These are phyloP conservation scores for Colletes gigas DNA, from an alignment of 1,140 invertebrate genomes.

Conservation along the genomic window DNA sequence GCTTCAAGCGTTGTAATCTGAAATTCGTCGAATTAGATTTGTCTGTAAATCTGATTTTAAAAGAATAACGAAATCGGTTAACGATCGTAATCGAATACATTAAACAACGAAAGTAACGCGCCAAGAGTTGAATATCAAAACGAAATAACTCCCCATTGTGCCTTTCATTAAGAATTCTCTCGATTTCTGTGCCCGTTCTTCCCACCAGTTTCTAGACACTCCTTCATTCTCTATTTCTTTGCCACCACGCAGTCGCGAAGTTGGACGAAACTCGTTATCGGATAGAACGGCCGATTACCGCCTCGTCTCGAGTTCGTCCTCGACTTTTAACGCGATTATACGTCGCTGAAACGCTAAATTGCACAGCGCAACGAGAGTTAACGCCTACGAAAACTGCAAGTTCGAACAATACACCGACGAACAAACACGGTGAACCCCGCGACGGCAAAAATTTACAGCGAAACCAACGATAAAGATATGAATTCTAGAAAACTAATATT, in stretches of 20 bases:
- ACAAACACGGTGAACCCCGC: constrained; percentile 7
- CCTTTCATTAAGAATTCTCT: constrained; percentile 15
- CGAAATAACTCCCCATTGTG: constrained; percentile 43
- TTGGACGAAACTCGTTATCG: constrained; percentile 66
- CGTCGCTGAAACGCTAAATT: constrained; percentile 64
- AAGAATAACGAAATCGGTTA: too few relatives aligned
- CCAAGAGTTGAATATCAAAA: constrained; percentile 10
- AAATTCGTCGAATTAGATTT: too few relatives aligned
- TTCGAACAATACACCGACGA: constrained; percentile 39
- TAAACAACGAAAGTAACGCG: background rate
- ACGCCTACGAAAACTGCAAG: constrained; percentile 56
- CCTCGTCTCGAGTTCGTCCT: constrained; percentile 63
- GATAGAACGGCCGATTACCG: constrained; percentile 66
- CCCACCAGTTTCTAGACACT: constrained; percentile 24
- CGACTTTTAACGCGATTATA: constrained; percentile 67
- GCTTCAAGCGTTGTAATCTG: too few relatives aligned
- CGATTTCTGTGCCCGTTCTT: constrained; percentile 21
- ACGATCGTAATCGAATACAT: background rate
- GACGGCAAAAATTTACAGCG: background rate
- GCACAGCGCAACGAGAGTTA: constrained; percentile 60
- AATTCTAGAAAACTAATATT: too few relatives aligned
- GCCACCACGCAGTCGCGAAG: constrained; percentile 56
- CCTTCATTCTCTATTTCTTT: constrained; percentile 55
- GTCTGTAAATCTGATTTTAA: too few relatives aligned
- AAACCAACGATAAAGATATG: too few relatives aligned